Base-by-base conservation (phyloP, 2,797 vertebrate genomes). In the Myotis myotis region DNA sequence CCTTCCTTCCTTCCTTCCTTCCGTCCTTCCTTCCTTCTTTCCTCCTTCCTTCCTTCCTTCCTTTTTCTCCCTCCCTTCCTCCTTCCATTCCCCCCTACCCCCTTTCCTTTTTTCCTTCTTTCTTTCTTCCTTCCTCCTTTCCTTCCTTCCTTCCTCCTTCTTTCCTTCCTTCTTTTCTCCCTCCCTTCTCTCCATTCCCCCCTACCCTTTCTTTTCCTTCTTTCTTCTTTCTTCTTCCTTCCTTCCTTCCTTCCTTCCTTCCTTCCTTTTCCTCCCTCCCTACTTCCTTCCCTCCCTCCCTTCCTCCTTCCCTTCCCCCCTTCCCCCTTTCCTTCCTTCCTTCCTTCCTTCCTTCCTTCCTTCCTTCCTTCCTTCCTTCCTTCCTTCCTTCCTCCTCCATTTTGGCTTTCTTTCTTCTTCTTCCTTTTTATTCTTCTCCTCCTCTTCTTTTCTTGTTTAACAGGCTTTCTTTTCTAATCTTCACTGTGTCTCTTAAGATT, bases 401-500 rank as follows among this genome's bases (percentile, higher is more conserved):
- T 16, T 11, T 33, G 2, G 16, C 38, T 44, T 36, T 15, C 9
- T 23, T 49, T 15, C 22, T 38, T 64, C 7, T 28, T 66, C 47
- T 8, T 2, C 36, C 30, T 0, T 6, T 5, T 10, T 47, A 8
- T 23, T 19, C 33, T n/a, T 5, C 28, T 30, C 9, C 9, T 12
- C 20, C 33, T 57, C n/a, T 70, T 53, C 6, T 87, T 72, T 75
- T 53, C 6, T 87, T 72, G 10, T 15, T 66, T 36, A 76, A 11
- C 0, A 44, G 68, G 5, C 5, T 82, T 82, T 53, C 3, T 44
- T 55, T 23, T 38, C 82, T 22, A 60, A 62, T 30, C n/a, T n/a
- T 74, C 25, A 86, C 53, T 60, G 36, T 80, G 16, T 57, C 36
- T 91, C 49, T 93, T n/a, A 30, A 15, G 49, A 72, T 78, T 90